phyloP scores from a whole-genome alignment of 2,797 vertebrate genomes.

The Monodelphis domestica region DNA sequence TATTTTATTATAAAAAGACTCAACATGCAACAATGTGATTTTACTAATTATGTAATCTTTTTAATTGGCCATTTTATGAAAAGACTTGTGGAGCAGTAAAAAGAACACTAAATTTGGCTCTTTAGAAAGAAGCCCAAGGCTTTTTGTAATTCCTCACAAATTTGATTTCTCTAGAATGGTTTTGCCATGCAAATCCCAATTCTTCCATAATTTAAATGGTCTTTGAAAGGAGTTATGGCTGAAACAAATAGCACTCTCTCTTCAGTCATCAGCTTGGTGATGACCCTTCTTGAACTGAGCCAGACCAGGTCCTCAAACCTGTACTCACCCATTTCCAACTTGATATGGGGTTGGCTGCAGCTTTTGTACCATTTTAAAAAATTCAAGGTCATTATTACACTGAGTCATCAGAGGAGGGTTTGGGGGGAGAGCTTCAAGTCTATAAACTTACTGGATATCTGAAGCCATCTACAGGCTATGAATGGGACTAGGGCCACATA shows the following conservation, averaged over 20 bases:
- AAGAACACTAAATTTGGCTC: no score
- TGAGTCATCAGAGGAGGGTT: not conserved
- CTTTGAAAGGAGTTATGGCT: not conserved
- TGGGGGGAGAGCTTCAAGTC: not conserved
- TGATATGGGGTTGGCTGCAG: not conserved
- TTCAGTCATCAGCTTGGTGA: not conserved
- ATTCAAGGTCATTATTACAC: not conserved
- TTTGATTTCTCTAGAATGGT: not conserved
- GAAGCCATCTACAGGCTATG: not conserved
- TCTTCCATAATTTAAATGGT: not conserved
- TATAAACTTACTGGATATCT: not conserved
- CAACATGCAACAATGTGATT: no score
- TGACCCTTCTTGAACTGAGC: not conserved
- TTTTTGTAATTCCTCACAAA: not conserved
- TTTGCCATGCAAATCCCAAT: not conserved
- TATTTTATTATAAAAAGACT: not conserved
- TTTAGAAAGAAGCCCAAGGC: not conserved
- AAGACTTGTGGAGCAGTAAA: no score
- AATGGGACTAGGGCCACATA: not conserved
- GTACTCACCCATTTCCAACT: not conserved
- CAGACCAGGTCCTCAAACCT: not conserved
- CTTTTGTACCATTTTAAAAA: not conserved
- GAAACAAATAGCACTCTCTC: no score
- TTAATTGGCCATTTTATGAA: no score
- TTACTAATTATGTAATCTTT: no score